Percentiles rank a stretch among this genome's conserved stretches.
These are phyloP conservation scores for Trichoplusia ni DNA, from an alignment of 1,140 invertebrate genomes.

Conservation along the genomic window DNA sequence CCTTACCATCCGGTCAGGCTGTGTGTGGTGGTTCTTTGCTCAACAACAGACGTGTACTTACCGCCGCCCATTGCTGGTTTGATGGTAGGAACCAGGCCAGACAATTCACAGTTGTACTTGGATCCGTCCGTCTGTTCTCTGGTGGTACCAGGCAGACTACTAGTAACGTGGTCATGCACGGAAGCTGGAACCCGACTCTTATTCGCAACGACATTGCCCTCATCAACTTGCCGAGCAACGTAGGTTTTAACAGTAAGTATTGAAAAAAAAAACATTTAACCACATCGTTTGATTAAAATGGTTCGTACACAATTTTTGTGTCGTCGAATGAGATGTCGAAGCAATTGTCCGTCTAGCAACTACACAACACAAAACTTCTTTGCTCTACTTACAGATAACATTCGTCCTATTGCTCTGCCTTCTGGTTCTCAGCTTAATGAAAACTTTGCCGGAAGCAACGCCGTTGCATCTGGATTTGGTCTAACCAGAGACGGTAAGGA, in stretches of 20 bases:
- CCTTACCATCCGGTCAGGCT: constrained; percentile 20
- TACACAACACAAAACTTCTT: too few species aligned
- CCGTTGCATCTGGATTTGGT: constrained; percentile 52
- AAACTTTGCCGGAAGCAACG: constrained; percentile 35
- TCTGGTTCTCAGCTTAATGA: constrained; percentile 32
- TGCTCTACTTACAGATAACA: too few species aligned
- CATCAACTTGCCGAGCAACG: constrained; percentile 52
- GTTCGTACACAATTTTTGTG: neutral
- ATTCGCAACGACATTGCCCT: constrained; percentile 64
- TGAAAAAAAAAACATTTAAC: neutral
- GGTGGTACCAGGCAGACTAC: constrained; percentile 40
- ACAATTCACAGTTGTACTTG: constrained; percentile 41
- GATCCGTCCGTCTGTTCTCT: constrained; percentile 37
- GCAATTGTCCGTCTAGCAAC: too few species aligned
- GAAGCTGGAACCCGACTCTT: constrained; percentile 32
- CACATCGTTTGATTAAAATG: neutral
- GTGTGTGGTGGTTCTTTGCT: constrained; percentile 48
- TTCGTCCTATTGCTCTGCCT: constrained; percentile 45
- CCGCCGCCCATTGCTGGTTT: constrained; percentile 53
- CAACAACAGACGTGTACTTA: constrained; percentile 35
- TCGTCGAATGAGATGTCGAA: too few species aligned
- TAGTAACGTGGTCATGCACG: constrained; percentile 38
- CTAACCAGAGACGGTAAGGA: constrained; percentile 36
- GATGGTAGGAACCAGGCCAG: constrained; percentile 42
- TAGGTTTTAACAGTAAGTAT: constrained; percentile 38